These are phyloP conservation scores for Polymixis flavicincta DNA, from an alignment of 2,888 invertebrate genomes.

Conservation along the genomic window DNA sequence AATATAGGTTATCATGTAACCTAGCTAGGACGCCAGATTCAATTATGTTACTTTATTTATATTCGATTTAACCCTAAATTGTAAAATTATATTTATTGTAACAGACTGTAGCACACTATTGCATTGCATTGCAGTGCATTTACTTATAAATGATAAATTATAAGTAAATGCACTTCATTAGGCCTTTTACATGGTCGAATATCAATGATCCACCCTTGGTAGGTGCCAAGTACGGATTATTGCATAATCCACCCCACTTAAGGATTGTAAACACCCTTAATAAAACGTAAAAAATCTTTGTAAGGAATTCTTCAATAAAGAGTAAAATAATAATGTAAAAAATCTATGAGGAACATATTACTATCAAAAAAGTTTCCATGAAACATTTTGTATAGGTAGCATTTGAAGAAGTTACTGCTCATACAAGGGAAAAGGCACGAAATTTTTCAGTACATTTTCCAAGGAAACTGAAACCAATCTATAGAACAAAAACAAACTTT, in stretches of 20 bases:
- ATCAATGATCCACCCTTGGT: constrained; percentile 1
- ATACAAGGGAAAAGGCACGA: neutral
- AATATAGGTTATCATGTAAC: too few relatives aligned
- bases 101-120: too few relatives aligned
- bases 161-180: too few relatives aligned
- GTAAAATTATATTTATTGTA: too few relatives aligned
- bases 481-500: constrained; percentile 62
- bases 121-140: too few relatives aligned
- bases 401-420: neutral
- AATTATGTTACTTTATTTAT: too few relatives aligned
- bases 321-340: neutral
- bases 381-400: neutral
- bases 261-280: neutral
- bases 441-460: constrained; percentile 7
- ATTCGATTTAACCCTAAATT: too few relatives aligned
- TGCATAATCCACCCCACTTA: neutral
- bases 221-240: neutral
- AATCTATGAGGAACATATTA: neutral
- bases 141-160: too few relatives aligned
- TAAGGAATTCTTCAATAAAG: neutral
- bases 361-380: neutral
- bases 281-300: too few relatives aligned
- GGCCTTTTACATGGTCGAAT: neutral
- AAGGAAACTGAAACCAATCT: constrained; percentile 33
- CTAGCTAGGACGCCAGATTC: too few relatives aligned